Percentiles rank a stretch among this genome's conserved stretches.
Conservation (phyloP, 2,797 vertebrate species). For the Sebastes oblongus region DNA sequence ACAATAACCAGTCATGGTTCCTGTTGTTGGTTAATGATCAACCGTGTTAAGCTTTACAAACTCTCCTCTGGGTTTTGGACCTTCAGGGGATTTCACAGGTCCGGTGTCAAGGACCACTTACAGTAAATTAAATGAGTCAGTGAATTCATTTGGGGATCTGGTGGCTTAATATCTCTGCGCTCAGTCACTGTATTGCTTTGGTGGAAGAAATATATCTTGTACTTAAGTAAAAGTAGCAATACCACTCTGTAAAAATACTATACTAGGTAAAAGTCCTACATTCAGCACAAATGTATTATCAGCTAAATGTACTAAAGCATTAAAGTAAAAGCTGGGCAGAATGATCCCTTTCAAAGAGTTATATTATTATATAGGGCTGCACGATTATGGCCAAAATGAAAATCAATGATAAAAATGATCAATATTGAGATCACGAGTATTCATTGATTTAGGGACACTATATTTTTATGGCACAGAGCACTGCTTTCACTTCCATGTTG, state of each 20-base stretch:
- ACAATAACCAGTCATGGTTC: not conserved
- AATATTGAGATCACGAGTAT: too few species aligned
- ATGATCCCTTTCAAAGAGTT: not conserved
- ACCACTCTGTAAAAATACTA: not conserved
- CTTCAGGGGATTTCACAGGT: not conserved
- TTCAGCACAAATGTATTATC: not conserved
- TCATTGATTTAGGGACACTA: too few species aligned
- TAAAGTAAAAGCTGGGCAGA: not conserved
- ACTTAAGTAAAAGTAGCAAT: not conserved
- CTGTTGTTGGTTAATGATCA: conserved; percentile 11
- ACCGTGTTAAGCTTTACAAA: not conserved
- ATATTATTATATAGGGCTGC: too few species aligned
- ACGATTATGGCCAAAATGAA: too few species aligned
- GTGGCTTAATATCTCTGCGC: conserved; percentile 1
- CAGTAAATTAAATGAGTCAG: conserved; percentile 26
- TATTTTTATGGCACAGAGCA: too few species aligned
- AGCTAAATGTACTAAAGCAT: not conserved
- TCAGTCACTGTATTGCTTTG: not conserved
- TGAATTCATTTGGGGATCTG: not conserved
- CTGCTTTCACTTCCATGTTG: too few species aligned
- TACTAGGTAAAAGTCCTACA: not conserved
- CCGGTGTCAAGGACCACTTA: conserved; percentile 1
- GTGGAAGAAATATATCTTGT: not conserved
- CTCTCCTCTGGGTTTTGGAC: not conserved
- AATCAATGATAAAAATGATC: too few species aligned